These are phyloP conservation scores for Eulemur coronatus DNA, from an alignment of 2,797 vertebrate genomes.

Conservation along the genomic window DNA sequence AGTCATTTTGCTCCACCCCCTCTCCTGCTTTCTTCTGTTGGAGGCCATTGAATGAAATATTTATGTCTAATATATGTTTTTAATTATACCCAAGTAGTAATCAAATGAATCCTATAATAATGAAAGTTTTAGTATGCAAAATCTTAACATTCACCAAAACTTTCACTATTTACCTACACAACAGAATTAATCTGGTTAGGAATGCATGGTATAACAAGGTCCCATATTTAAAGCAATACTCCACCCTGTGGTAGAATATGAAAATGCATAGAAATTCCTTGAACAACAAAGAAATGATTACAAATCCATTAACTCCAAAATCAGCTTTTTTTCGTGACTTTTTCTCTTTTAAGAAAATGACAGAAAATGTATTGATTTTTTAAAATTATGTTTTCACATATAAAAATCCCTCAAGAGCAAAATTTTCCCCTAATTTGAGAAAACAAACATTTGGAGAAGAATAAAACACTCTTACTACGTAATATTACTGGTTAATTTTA, in stretches of 20 bases:
- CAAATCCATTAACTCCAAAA: background rate
- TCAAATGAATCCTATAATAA: background rate
- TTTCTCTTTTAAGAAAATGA: slow-evolving; percentile 4
- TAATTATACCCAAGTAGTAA: background rate
- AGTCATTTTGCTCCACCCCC: background rate
- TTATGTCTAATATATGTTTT: slow-evolving; percentile 31
- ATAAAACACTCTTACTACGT: background rate
- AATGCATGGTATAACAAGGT: background rate
- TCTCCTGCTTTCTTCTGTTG: background rate
- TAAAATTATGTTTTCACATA: slow-evolving; percentile 15
- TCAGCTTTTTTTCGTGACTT: background rate
- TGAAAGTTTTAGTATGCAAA: background rate
- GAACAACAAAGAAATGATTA: slow-evolving; percentile 20
- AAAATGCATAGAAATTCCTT: slow-evolving; percentile 61
- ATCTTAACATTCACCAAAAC: slow-evolving; percentile 45
- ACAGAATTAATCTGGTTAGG: slow-evolving; percentile 41
- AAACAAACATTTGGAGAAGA: background rate
- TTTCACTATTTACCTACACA: slow-evolving; percentile 19
- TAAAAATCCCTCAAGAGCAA: slow-evolving; percentile 1
- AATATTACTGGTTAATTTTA: background rate
- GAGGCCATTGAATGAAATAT: background rate
- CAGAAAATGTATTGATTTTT: background rate
- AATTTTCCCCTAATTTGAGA: slow-evolving; percentile 9
- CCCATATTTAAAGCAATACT: slow-evolving; percentile 83
- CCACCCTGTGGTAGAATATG: slow-evolving; percentile 82